phyloP scores from a whole-genome alignment of 2,888 invertebrate species.

The Ennomos fuscantarius region DNA sequence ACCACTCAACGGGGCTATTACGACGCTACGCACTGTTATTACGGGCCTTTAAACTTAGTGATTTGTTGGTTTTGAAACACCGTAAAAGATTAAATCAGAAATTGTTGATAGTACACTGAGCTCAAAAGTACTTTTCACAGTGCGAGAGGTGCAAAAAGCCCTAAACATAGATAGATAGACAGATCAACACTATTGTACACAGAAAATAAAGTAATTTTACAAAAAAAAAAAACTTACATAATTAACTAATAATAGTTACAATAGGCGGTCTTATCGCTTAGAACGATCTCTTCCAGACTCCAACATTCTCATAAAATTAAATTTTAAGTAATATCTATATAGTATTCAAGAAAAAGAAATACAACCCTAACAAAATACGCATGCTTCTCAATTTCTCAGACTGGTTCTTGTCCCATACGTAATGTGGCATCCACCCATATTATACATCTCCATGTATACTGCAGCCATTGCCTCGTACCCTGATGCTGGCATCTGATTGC shows the following conservation, averaged over 20 bases:
- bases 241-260: no score
- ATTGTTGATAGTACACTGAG: conserved; percentile 7
- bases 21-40: conserved; percentile 27
- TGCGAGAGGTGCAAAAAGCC: neutral
- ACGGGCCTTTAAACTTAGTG: conserved; percentile 20
- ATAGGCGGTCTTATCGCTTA: no score
- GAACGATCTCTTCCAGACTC: no score
- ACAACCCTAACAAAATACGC: conserved; percentile 40
- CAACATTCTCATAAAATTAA: no score
- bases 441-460: conserved; percentile 7
- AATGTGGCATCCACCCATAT: conserved; percentile 33
- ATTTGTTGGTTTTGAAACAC: conserved; percentile 29
- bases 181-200: no score
- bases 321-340: no score
- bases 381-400: conserved; percentile 55
- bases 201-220: no score
- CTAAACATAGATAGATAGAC: neutral
- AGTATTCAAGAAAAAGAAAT: neutral
- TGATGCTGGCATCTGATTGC: conserved; percentile 52
- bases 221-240: no score
- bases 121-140: conserved; percentile 12
- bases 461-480: conserved; percentile 62
- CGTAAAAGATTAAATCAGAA: conserved; percentile 18
- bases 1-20: conserved; percentile 24
- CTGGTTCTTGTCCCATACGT: conserved; percentile 57